Evolutionary conservation across 2,888 invertebrate species (phyloP), one percentile per base, ranked within the genome.

Genomic region (Lasius fuliginosus): DNA sequence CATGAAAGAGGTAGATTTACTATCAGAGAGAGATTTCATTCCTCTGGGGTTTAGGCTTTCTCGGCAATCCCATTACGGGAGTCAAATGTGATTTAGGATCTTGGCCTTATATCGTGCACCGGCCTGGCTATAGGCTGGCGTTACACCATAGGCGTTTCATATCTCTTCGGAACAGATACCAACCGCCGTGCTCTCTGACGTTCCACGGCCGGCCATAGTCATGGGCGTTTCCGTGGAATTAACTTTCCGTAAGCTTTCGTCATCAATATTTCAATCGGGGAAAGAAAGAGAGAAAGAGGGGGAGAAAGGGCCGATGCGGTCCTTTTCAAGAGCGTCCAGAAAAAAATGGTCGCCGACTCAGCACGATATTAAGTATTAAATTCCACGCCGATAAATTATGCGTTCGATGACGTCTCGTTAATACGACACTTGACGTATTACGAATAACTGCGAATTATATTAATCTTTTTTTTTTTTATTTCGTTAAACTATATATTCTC

Each of bases 61-160:
- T 89, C 82, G 90, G 91, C 92, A 91, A 90, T 92, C 92, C 92
- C 91, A 93, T 92, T 92, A 91, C 92, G 86, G 88, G 87, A 93
- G 93, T 93, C 93, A 93, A 93, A 93, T 90, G 92, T 94, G 94
- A 94, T 94, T 94, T 94, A 94, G 92, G 92, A 92, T 93, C 92
- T 87, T 92, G 93, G 91, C 88, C 89, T 86, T 86, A 83, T 83
- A 85, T 82, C 81, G 89, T 49, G 62, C 79, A 67, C 73, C 69
- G 60, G 64, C 58, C 56, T 73, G 62, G 75, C 77, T 77, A 87
- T 83, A 81, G 82, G 85, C 81, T 84, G 86, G 76, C 82, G 82
- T 65, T 23, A 77, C 88, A 87, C 88, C 90, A 91, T 91, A 91
- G 92, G 92, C 91, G 92, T 92, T 92, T 91, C 92, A 84, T 87